Conservation (phyloP, 2,888 invertebrate species). For the Eilema depressum region DNA sequence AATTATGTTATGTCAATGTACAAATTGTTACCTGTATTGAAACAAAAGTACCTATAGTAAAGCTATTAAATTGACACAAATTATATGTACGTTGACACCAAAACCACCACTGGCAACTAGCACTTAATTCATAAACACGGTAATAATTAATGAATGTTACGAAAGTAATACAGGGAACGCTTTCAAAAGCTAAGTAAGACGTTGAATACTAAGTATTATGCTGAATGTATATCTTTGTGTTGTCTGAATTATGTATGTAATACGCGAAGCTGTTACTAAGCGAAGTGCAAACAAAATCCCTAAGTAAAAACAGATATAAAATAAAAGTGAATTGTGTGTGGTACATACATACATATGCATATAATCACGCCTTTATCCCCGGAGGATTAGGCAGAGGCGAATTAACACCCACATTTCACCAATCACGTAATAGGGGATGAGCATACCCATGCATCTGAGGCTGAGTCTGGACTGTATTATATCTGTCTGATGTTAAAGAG, state of each 20-base stretch:
- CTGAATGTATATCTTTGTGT: background rate
- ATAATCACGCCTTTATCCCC: too few species aligned
- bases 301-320: background rate
- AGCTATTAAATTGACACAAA: background rate
- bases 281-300: background rate
- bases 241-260: background rate
- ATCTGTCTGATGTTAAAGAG: too few species aligned
- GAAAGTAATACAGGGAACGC: background rate
- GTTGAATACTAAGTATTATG: background rate
- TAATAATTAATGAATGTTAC: background rate
- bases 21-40: background rate
- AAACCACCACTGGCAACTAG: background rate
- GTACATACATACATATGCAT: too few species aligned
- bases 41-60: background rate
- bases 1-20: too few species aligned
- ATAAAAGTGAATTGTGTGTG: background rate
- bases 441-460: too few species aligned
- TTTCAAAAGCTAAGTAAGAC: background rate
- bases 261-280: background rate
- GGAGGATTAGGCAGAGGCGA: too few species aligned
- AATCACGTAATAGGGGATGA: too few species aligned
- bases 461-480: too few species aligned
- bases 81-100: background rate
- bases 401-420: too few species aligned
- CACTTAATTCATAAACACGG: background rate